A percentile compares a stretch with the other conserved stretches of the same genome.
Evolutionary conservation across 2,888 invertebrate species (phyloP).

Genomic region (Neoascia interrupta): DNA sequence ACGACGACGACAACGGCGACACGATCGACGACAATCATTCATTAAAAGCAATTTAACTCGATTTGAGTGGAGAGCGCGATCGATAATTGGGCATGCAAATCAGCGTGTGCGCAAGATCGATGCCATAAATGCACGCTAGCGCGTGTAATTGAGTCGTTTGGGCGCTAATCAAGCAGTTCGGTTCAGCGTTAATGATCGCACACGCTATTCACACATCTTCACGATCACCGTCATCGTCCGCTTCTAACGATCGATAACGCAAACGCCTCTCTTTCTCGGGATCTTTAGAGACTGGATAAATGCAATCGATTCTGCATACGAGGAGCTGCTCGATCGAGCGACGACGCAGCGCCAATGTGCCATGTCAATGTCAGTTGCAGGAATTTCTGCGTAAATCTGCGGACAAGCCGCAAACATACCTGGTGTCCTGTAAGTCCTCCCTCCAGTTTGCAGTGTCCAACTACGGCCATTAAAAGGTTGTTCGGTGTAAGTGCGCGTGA

Average conservation of each 20-base stretch:
- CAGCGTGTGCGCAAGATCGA: slow-evolving; percentile 43
- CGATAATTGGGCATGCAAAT: slow-evolving; percentile 69
- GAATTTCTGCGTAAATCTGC: slow-evolving; percentile 68
- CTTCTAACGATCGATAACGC: neutral
- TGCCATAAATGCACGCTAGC: slow-evolving; percentile 60
- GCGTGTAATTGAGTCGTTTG: slow-evolving; percentile 66
- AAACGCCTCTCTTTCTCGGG: too few relatives aligned
- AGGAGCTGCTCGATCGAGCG: slow-evolving; percentile 17
- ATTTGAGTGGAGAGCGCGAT: slow-evolving; percentile 58
- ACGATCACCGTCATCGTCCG: slow-evolving; percentile 25
- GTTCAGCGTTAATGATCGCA: slow-evolving; percentile 50
- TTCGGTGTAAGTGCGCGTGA: slow-evolving; percentile 68
- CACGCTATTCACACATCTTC: slow-evolving; percentile 63
- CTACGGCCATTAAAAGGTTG: slow-evolving; percentile 66
- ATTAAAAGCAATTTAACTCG: slow-evolving; percentile 70
- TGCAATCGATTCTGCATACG: slow-evolving; percentile 33
- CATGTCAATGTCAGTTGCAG: slow-evolving; percentile 63
- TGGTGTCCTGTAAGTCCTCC: slow-evolving; percentile 43
- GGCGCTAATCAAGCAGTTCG: slow-evolving; percentile 55
- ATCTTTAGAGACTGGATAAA: too few relatives aligned
- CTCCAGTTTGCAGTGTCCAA: neutral
- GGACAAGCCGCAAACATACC: slow-evolving; percentile 38
- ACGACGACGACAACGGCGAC: slow-evolving; percentile 23
- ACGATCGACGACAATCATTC: slow-evolving; percentile 56
- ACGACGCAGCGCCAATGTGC: slow-evolving; percentile 51